phyloP scores from a whole-genome alignment of 2,888 invertebrate species.

The Drosophila siamana region DNA sequence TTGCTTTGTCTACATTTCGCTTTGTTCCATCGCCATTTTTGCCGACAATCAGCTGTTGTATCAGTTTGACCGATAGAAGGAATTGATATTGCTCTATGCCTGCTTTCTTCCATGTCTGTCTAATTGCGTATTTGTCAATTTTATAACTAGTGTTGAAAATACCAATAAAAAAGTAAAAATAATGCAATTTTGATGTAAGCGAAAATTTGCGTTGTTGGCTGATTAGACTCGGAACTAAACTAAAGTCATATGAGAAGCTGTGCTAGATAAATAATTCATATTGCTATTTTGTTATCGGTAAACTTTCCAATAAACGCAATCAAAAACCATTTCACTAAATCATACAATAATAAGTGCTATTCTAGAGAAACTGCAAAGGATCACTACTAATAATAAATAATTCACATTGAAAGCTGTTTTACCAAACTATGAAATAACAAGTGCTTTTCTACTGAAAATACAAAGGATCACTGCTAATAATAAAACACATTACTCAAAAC shows the following conservation, averaged over 20 bases:
- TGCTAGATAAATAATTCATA: not conserved
- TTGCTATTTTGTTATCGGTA: not conserved
- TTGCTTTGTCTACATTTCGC: conserved; percentile 26
- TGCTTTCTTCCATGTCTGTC: not conserved
- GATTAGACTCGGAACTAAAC: not conserved
- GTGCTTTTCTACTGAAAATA: not conserved
- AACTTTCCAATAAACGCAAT: not conserved
- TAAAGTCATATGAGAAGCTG: not conserved
- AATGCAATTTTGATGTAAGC: not conserved
- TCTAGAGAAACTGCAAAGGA: not conserved
- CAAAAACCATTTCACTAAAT: not conserved
- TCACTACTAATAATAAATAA: not conserved
- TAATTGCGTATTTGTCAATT: conserved; percentile 38
- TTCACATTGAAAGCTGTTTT: not conserved
- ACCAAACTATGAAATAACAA: not conserved
- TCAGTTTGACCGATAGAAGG: conserved; percentile 61
- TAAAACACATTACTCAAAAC: not conserved
- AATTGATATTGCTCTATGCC: conserved; percentile 11
- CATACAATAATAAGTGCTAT: not conserved
- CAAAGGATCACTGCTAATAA: not conserved
- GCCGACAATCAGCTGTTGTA: conserved; percentile 64
- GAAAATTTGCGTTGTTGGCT: not conserved
- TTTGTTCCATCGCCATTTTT: conserved; percentile 58
- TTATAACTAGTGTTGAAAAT: not conserved
- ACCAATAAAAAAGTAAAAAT: not conserved